Evolutionary conservation across 2,888 invertebrate species (phyloP).

Genomic region (Sepioteuthis lessoniana): DNA sequence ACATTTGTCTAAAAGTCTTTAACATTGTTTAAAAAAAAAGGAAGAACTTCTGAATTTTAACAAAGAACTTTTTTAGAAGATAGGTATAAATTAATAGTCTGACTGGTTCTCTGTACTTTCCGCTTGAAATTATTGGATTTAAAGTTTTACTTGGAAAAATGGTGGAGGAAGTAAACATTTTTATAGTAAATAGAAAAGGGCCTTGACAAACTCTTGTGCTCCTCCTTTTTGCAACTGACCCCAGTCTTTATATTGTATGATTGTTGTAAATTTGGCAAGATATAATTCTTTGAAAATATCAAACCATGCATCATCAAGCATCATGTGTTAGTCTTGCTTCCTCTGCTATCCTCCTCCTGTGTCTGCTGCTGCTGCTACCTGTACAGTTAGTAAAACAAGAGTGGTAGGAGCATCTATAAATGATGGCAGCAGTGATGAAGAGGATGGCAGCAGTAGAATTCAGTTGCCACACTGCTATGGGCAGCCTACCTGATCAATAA

Average conservation of each 20-base stretch:
- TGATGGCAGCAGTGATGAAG: neutral
- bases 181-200: no score
- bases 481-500: slow-evolving; percentile 48
- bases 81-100: no score
- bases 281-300: neutral
- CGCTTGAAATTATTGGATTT: no score
- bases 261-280: neutral
- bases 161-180: no score
- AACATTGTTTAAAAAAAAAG: no score
- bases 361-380: slow-evolving; percentile 24
- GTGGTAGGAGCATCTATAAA: slow-evolving; percentile 16
- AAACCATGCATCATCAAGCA: neutral
- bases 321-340: slow-evolving; percentile 13
- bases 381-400: neutral
- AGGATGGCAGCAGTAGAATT: neutral
- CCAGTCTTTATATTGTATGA: no score
- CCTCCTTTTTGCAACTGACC: no score
- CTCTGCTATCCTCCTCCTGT: neutral
- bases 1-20: no score
- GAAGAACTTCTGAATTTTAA: no score
- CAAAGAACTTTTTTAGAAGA: no score
- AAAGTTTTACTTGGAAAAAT: no score
- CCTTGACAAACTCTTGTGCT: neutral
- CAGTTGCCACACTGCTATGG: slow-evolving; percentile 26
- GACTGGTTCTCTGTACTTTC: no score